A percentile compares a stretch with the other conserved stretches of the same genome.
Conservation (phyloP, 2,797 vertebrate species). For the Danio albolineatus region DNA sequence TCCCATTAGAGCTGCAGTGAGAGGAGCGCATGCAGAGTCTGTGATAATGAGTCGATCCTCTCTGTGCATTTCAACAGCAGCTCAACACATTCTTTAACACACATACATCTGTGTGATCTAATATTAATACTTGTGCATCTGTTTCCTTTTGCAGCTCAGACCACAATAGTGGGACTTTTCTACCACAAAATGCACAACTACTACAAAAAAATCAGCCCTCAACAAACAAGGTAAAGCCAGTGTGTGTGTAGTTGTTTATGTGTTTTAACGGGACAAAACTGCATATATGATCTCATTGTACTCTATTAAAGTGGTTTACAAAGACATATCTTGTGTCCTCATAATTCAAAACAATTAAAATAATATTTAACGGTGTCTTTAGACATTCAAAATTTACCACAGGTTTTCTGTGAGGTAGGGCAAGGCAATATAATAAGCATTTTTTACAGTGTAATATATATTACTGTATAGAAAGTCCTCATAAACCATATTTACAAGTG, state of each 20-base stretch:
- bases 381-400: no score
- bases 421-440: no score
- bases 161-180: constrained; percentile 91
- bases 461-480: no score
- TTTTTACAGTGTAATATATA: no score
- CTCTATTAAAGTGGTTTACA: no score
- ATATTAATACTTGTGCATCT: constrained; percentile 16
- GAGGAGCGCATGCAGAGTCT: constrained; percentile 55
- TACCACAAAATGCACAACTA: constrained; percentile 91
- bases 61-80: constrained; percentile 69
- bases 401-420: no score
- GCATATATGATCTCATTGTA: no score
- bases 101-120: neutral
- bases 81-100: constrained; percentile 71
- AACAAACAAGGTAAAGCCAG: constrained; percentile 84
- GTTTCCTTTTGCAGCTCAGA: constrained; percentile 81
- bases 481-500: no score
- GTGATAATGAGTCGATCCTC: constrained; percentile 73
- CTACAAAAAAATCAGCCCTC: constrained; percentile 85
- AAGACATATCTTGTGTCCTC: no score
- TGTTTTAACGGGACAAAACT: no score
- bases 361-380: no score
- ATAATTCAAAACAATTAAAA: no score
- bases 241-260: neutral
- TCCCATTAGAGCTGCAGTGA: constrained; percentile 69